Conservation (phyloP, 2,113 vertebrate species). For the Dunckerocampus dactyliophorus region DNA sequence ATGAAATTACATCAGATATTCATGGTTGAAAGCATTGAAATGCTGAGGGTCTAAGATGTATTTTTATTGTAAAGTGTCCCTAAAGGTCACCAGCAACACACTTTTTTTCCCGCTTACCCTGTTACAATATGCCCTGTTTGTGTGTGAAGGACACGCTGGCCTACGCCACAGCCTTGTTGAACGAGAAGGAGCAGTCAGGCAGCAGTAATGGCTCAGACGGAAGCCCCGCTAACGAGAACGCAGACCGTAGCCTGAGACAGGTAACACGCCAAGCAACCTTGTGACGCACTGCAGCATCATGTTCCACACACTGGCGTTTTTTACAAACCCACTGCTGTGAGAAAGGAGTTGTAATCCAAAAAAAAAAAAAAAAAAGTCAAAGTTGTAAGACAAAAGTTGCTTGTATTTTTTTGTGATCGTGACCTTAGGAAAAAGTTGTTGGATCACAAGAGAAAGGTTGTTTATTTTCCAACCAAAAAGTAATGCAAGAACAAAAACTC, state of each 20-base stretch:
- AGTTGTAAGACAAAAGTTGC: background rate
- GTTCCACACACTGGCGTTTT: background rate
- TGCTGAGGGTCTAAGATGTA: no score
- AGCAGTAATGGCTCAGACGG: conserved; percentile 98
- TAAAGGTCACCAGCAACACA: background rate
- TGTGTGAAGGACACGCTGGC: conserved; percentile 86
- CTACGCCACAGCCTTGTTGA: conserved; percentile 93
- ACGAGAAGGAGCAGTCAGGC: conserved; percentile 96
- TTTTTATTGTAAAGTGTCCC: no score
- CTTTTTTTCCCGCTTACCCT: background rate
- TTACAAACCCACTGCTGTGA: no score
- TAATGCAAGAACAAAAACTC: no score
- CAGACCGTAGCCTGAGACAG: conserved; percentile 90
- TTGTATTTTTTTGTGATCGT: background rate
- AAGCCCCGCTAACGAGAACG: conserved; percentile 92
- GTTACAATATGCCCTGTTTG: conserved; percentile 3
- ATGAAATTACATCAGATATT: background rate
- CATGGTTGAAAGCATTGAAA: background rate
- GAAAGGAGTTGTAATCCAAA: no score
- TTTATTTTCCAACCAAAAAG: no score
- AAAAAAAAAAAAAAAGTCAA: no score
- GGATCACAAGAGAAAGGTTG: no score
- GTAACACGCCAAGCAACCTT: conserved; percentile 58
- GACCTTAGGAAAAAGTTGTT: no score
- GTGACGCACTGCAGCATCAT: background rate